Conservation (phyloP, 2,113 vertebrate species). For the Tympanuchus pallidicinctus region DNA sequence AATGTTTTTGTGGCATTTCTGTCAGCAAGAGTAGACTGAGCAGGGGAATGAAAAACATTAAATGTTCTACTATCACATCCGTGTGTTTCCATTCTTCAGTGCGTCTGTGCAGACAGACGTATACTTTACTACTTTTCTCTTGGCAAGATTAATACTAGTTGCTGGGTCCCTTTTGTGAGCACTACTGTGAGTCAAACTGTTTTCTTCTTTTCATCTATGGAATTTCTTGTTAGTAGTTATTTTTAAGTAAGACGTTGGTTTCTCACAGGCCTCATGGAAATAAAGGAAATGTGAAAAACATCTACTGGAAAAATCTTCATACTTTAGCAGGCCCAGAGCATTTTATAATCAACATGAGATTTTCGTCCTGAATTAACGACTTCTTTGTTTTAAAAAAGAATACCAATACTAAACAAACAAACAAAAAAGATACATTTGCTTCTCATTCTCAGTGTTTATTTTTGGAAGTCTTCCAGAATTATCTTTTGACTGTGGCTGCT, state of each 20-base stretch:
- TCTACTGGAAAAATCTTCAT: conserved; percentile 51
- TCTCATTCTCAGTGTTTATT: conserved; percentile 45
- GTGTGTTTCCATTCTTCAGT: not conserved
- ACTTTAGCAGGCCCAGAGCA: conserved; percentile 34
- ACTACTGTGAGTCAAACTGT: not conserved
- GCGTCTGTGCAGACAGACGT: not conserved
- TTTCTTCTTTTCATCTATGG: not conserved
- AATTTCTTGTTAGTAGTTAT: conserved; percentile 44
- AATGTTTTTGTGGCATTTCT: not conserved
- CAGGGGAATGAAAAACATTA: not conserved
- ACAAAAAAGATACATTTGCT: not conserved
- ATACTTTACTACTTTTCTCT: not conserved
- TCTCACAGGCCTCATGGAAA: conserved; percentile 46
- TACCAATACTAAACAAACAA: conserved; percentile 43
- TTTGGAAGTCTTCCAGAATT: conserved; percentile 32
- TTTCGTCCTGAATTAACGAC: conserved; percentile 28
- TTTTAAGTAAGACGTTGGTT: conserved; percentile 29
- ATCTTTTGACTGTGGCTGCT: not conserved
- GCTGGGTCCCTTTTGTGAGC: not conserved
- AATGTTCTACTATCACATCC: not conserved
- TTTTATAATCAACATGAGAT: conserved; percentile 56
- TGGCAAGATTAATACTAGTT: not conserved
- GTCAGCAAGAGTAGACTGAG: not conserved
- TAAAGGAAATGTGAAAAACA: conserved; percentile 41
- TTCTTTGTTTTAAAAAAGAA: conserved; percentile 22